A percentile compares a stretch with the other conserved stretches of the same genome.
phyloP scores from a whole-genome alignment of 2,113 vertebrate species.

The Malurus alboscapulatus region DNA sequence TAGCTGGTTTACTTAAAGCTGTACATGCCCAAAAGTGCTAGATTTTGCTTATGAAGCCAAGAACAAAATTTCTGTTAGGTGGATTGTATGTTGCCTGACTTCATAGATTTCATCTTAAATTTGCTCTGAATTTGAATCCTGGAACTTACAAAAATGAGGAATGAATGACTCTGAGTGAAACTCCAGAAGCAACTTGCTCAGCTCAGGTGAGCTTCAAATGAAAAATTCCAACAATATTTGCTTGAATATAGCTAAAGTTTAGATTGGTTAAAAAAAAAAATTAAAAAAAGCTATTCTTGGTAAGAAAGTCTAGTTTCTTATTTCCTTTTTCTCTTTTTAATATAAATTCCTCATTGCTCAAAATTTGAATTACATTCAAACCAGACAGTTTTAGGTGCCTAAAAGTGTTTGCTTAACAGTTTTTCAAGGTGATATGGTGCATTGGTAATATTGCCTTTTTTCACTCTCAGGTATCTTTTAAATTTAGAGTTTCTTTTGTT shows the following conservation, averaged over 20 bases:
- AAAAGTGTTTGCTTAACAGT: not conserved
- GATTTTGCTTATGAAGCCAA: not conserved
- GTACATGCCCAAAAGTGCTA: not conserved
- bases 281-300: not conserved
- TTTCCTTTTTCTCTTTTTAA: not conserved
- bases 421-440: not conserved
- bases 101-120: not conserved
- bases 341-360: not conserved
- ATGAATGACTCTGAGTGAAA: not conserved
- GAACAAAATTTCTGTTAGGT: not conserved
- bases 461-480: not conserved
- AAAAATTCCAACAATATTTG: not conserved
- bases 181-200: not conserved
- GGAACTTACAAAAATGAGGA: not conserved
- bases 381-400: not conserved
- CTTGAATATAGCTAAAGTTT: not conserved
- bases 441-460: not conserved
- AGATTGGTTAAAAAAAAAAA: not conserved
- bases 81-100: not conserved
- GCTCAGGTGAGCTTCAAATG: not conserved
- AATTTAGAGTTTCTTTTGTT: not conserved
- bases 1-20: not conserved
- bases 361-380: not conserved
- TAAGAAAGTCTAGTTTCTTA: not conserved
- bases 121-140: not conserved